phyloP scores from a whole-genome alignment of 2,113 vertebrate genomes.

The Mus musculus region GRCm39 chr8:109551001-109551500 shows the following conservation, averaged over 20 bases:
- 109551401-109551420: background rate
- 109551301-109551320: too few relatives aligned
- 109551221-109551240: background rate
- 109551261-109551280: background rate
- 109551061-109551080: constrained; percentile 70
- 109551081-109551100: background rate
- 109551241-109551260: background rate
- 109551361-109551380: background rate
- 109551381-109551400: background rate
- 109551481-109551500: constrained; percentile 14
- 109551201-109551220: background rate
- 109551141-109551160: background rate
- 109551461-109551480: background rate
- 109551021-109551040: constrained; percentile 72
- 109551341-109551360: background rate
- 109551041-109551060: constrained; percentile 78
- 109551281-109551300: background rate
- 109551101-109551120: constrained; percentile 49
- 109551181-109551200: background rate
- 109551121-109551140: background rate
- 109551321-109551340: background rate
- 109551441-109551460: constrained; percentile 13
- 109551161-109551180: background rate
- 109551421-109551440: background rate
- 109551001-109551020: constrained; percentile 66